Evolutionary conservation across 64 coral and sea anemone species (phyloP), one percentile per base, ranked within the genome.

Genomic region (Dendrophyllia cribrosa): DNA sequence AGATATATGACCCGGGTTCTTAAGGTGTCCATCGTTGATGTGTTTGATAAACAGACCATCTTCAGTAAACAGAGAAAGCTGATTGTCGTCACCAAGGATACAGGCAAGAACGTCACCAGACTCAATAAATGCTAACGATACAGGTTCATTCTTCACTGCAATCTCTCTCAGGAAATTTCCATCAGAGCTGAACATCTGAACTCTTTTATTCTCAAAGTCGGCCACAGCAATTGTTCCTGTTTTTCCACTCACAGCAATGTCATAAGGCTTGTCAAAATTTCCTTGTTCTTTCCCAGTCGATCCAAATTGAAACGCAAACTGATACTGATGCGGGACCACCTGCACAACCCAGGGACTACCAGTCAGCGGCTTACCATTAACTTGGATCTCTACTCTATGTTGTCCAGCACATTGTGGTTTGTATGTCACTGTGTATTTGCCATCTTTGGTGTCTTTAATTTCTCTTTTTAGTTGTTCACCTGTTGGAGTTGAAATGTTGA

Each of bases 181-280:
- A 53, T 87, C 52, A 25, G 24, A 55, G 43, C 26, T 44, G 51
- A 87, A 87, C 34, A 87, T 26, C 63, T 87, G 66, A 9, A 87
- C 17, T 55, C 85, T 15, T 12, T 68, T 17, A 16, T 72, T 73
- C 16, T 73, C 25, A 19, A 22, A 24, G 25, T 87, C 85, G n/a
- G 66, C 51, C 23, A 72, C 52, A 13, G 69, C 85, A 26, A 87
- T 73, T 22, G 12, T 56, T 56, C 53, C 12, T 4, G 7, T 56
- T 56, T 56, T 12, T 9, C 12, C 53, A 58, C 25, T 72, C 85
- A 78, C 6, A 50, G 75, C 45, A 14, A 87, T 71, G 58, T 68
- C 55, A 9, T 43, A 56, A 20, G 70, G 50, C 9, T 3, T 56
- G 4, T 73, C 34, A 19, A 86, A 68, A 15, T 87, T 9, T 14